phyloP scores from a whole-genome alignment of 2,113 vertebrate species.

The Danionella cerebrum region DNA sequence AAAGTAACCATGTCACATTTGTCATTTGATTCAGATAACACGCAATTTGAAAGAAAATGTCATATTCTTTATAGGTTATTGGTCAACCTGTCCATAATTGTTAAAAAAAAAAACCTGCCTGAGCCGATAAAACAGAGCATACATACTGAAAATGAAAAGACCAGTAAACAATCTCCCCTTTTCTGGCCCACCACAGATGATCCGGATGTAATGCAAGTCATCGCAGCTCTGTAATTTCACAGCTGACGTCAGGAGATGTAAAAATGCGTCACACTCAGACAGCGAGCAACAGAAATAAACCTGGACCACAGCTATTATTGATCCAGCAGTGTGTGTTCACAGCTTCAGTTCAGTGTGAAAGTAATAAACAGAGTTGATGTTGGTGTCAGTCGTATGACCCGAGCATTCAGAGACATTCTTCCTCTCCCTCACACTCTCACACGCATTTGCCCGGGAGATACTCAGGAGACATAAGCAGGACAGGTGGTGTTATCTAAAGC shows the following conservation, averaged over 20 bases:
- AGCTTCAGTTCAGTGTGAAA: not conserved
- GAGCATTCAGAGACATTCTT: conserved; percentile 20
- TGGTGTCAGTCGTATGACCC: conserved; percentile 4
- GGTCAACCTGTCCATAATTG: too few species aligned
- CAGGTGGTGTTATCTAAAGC: conserved; percentile 56
- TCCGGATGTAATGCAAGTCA: not conserved
- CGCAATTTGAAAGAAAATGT: too few species aligned
- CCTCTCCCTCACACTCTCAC: not conserved
- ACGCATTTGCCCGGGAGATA: conserved; percentile 6
- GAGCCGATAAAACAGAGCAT: too few species aligned
- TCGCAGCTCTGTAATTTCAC: not conserved
- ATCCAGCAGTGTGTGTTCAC: not conserved
- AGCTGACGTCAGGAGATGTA: conserved; percentile 5
- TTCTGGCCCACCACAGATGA: not conserved
- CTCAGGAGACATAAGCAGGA: conserved; percentile 28
- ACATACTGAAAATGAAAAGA: not conserved
- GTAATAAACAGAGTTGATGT: not conserved
- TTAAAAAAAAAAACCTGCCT: too few species aligned
- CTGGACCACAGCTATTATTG: not conserved
- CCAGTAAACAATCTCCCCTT: not conserved
- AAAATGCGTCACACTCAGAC: conserved; percentile 3
- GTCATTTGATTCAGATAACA: too few species aligned
- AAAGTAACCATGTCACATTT: too few species aligned
- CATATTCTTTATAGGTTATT: too few species aligned
- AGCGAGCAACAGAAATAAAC: not conserved